Conservation (phyloP, 2,888 invertebrate species). For the Pycnomerus fuliginosus region DNA sequence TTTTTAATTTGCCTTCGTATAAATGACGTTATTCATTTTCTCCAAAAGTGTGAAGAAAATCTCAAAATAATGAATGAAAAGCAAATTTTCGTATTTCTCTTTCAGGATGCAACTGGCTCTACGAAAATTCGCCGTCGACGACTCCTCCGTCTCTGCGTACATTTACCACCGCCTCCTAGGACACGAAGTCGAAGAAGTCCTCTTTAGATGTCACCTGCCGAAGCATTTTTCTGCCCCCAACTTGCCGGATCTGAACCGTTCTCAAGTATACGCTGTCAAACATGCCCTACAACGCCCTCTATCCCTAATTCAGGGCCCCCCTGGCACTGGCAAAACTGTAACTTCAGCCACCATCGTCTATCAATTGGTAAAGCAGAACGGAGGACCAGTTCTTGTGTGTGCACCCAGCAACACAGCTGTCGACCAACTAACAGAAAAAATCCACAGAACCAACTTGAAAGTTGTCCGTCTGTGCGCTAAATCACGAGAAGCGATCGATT, state of each 20-base stretch:
- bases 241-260: slow-evolving; percentile 95
- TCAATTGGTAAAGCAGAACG: slow-evolving; percentile 92
- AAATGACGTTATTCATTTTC: too few relatives aligned
- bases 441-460: slow-evolving; percentile 91
- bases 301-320: slow-evolving; percentile 95
- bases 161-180: slow-evolving; percentile 97
- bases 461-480: slow-evolving; percentile 93
- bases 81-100: slow-evolving; percentile 8
- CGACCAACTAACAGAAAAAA: slow-evolving; percentile 98
- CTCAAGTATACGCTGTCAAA: slow-evolving; percentile 97
- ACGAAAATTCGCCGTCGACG: slow-evolving; percentile 94
- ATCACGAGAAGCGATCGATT: slow-evolving; percentile 96
- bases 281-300: slow-evolving; percentile 95
- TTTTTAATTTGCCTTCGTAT: too few relatives aligned
- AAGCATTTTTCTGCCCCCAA: slow-evolving; percentile 98
- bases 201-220: slow-evolving; percentile 88
- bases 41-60: background rate
- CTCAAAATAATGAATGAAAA: background rate
- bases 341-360: slow-evolving; percentile 99
- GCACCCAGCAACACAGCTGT: slow-evolving; percentile 99
- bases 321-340: slow-evolving; percentile 98
- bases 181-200: slow-evolving; percentile 89
- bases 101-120: slow-evolving; percentile 91
- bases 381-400: slow-evolving; percentile 94
- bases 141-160: slow-evolving; percentile 94